Conservation (phyloP, 2,113 vertebrate genomes). For the Sturnira hondurensis region DNA sequence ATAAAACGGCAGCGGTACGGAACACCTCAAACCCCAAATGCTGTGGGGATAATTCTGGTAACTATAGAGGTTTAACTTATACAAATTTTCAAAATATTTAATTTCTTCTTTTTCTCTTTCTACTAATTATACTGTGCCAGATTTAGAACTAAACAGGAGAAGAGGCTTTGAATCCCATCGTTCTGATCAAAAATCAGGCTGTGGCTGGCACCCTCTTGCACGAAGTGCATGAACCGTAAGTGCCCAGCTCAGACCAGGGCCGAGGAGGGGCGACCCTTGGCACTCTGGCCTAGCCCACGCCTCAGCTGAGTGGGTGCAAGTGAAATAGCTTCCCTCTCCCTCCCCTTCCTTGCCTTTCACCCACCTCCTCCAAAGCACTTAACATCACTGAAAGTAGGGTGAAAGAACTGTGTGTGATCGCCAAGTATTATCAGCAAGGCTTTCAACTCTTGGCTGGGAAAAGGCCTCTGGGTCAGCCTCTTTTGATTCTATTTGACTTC, state of each 20-base stretch:
- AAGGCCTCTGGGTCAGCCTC: constrained; percentile 41
- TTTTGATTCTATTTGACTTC: constrained; percentile 42
- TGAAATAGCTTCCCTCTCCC: constrained; percentile 25
- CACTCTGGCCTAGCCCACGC: constrained; percentile 67
- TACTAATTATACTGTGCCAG: constrained; percentile 78
- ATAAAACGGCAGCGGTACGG: constrained; percentile 36
- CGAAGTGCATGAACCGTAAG: constrained; percentile 70
- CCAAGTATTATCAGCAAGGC: not conserved
- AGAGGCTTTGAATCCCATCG: constrained; percentile 66
- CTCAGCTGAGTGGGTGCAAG: constrained; percentile 56
- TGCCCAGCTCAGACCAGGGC: constrained; percentile 52
- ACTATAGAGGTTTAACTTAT: constrained; percentile 79
- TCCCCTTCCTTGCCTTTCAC: not conserved
- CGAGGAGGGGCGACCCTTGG: constrained; percentile 62
- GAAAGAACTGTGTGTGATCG: constrained; percentile 51
- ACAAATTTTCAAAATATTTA: constrained; percentile 80
- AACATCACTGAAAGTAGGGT: constrained; percentile 35
- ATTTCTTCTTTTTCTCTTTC: constrained; percentile 68
- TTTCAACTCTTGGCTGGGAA: constrained; percentile 23
- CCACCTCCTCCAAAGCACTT: not conserved
- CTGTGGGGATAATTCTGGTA: constrained; percentile 83
- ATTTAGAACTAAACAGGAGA: constrained; percentile 75
- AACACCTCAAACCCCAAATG: constrained; percentile 64
- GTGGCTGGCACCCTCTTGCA: constrained; percentile 58
- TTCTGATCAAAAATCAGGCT: constrained; percentile 46